A percentile compares a stretch with the other conserved stretches of the same genome.
These are phyloP conservation scores for Onychomys torridus DNA, from an alignment of 2,797 vertebrate species.

Conservation along the genomic window DNA sequence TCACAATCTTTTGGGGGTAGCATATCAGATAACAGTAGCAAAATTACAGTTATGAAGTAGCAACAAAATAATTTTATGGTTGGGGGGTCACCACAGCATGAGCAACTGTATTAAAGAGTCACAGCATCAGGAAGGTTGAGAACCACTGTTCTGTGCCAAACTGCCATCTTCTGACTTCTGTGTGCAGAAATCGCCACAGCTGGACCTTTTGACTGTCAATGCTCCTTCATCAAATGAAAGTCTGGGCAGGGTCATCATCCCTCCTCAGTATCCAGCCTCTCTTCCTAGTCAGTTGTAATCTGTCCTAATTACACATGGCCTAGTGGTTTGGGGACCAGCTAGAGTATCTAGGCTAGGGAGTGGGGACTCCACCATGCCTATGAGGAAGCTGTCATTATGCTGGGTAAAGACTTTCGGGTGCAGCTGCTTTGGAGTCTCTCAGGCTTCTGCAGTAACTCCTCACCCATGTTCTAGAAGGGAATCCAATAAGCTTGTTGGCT, in stretches of 20 bases:
- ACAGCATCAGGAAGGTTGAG: too few relatives aligned
- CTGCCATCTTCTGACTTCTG: background rate
- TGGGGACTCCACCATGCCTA: background rate
- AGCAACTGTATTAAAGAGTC: too few relatives aligned
- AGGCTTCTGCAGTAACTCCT: background rate
- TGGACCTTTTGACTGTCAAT: background rate
- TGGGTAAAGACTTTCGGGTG: background rate
- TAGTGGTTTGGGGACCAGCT: background rate
- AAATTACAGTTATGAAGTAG: too few relatives aligned
- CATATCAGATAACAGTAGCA: too few relatives aligned
- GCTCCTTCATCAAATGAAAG: background rate
- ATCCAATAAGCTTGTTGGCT: background rate
- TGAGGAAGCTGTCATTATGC: background rate
- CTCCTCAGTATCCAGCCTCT: background rate
- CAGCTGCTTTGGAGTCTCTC: background rate
- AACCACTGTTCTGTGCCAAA: too few relatives aligned
- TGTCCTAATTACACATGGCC: background rate
- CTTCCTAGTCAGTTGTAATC: background rate
- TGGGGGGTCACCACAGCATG: too few relatives aligned
- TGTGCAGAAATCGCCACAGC: background rate
- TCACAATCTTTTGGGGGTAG: too few relatives aligned
- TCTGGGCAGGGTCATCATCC: background rate
- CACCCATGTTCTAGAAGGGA: background rate
- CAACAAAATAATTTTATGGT: too few relatives aligned
- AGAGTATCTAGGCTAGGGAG: background rate